Evolutionary conservation across 92 coral and sea anemone genomes (phyloP), one percentile per base, ranked within the genome.

Genomic region (Epizoanthus rinbou): DNA sequence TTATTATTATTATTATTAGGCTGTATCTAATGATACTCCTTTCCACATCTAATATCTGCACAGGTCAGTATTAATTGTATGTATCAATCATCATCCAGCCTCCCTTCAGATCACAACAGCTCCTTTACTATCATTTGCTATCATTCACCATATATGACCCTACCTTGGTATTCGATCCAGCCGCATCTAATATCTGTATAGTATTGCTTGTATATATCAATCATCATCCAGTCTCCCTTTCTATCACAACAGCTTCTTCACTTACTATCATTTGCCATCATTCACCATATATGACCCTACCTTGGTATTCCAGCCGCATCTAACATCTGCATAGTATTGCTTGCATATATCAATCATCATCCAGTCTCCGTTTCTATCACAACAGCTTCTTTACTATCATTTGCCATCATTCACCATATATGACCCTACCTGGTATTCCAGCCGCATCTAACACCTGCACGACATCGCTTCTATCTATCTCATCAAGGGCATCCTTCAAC

Each of bases 151-250:
- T 66, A 64, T 52, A n/a, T 43, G 13, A 18, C 39, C 80, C 28
- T 78, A 93, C 98, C 95, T 28, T 80, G 98, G 95, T 68, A 93
- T 88, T 11, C n/a, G n/a, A n/a, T n/a, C 95, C 94, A 11, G 24
- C 25, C 10, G 10, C 24, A 64, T 8, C 23, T 63, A 63, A 21
- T 13, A 21, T 8, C 69, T 64, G 69, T 11, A 64, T 4, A 11
- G 13, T 18, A 64, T 28, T 17, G 23, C 69, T 64, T 64, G 0
- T 2, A 28, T 0, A 28, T 64, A 21, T 8, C 69, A 8, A 64
- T 64, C 10, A 64, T 21, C 3, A 21, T 21, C 35, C 54, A 31
- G 74, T n/a, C 45, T 69, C 43, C 13, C 24, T 28, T 14, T 11
- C n/a, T 25, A 5, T 28, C 74, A n/a, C 60, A 43, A 15, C 35